Evolutionary conservation across 2,797 vertebrate genomes (phyloP), one percentile per base, ranked within the genome.

Genomic region (Chaunax sp.): DNA sequence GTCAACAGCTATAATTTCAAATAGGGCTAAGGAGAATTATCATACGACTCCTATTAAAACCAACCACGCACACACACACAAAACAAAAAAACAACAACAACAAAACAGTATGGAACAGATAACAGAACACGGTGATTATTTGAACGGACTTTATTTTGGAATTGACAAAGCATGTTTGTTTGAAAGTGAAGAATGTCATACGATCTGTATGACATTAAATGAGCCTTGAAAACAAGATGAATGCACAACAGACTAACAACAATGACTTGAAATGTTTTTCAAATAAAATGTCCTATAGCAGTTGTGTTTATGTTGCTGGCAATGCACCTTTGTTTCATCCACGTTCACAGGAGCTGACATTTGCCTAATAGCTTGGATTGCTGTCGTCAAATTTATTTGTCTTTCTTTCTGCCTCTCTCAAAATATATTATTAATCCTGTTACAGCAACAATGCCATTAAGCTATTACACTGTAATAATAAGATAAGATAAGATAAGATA

Each of bases 71-170:
- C 14, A 26, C 13, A 45, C 15, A 61, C 2, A 35, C 47, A 18
- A 19, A 0, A 54, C 12, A 37, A 6, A 35, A n/a, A n/a, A n/a
- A n/a, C n/a, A n/a, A n/a, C n/a, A n/a, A n/a, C n/a, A n/a, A n/a
- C n/a, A n/a, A n/a, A n/a, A n/a, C n/a, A n/a, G n/a, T n/a, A n/a
- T n/a, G n/a, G 18, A 63, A 66, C 44, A 71, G 5, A 67, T 26
- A 6, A 56, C 38, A 46, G 40, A 51, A 67, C 44, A 57, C 67
- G 38, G 38, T 19, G 26, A 16, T 53, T 55, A 30, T 11, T 23
- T 23, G 1, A 58, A 46, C 0, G 35, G 6, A 19, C 19, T 80
- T 82, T 73, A 74, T 64, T 73, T 64, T 0, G 10, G 50, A 30
- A 2, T 30, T 72, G 51, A 35, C 2, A 49, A n/a, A n/a, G n/a